These are phyloP conservation scores for Tetragonisca angustula DNA, from an alignment of 2,888 invertebrate species.

Conservation along the genomic window DNA sequence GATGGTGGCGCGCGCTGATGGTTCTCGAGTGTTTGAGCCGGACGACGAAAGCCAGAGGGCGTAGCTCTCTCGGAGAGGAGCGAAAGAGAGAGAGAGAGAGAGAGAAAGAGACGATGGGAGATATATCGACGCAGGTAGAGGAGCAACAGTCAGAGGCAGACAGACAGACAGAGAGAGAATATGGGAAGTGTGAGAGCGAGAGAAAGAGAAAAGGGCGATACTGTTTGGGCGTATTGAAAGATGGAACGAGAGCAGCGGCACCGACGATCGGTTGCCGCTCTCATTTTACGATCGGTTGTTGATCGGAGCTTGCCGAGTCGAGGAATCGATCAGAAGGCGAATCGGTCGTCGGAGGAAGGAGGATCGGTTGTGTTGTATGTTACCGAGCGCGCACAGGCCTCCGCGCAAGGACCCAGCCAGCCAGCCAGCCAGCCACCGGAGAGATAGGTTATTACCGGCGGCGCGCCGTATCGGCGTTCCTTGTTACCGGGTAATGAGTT, in stretches of 20 bases:
- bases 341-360: constrained; percentile 62
- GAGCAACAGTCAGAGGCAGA: not conserved
- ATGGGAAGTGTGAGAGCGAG: constrained; percentile 10
- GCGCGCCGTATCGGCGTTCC: constrained; percentile 65
- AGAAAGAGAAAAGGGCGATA: constrained; percentile 30
- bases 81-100: constrained; percentile 21
- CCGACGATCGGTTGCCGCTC: constrained; percentile 41
- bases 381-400: constrained; percentile 45
- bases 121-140: too few species aligned
- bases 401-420: constrained; percentile 22
- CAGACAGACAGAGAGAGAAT: not conserved
- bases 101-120: not conserved
- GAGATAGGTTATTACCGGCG: constrained; percentile 75
- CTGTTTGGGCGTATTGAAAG: not conserved
- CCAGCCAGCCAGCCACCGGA: constrained; percentile 27
- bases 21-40: constrained; percentile 51
- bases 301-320: constrained; percentile 44
- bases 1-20: constrained; percentile 34
- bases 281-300: constrained; percentile 61
- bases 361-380: constrained; percentile 40
- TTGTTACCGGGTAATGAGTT: constrained; percentile 79
- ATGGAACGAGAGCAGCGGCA: constrained; percentile 32
- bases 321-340: constrained; percentile 70
- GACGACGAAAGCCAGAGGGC: constrained; percentile 19
- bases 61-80: constrained; percentile 4